These are phyloP conservation scores for Tenthredo amoena DNA, from an alignment of 2,888 invertebrate species.

Conservation along the genomic window DNA sequence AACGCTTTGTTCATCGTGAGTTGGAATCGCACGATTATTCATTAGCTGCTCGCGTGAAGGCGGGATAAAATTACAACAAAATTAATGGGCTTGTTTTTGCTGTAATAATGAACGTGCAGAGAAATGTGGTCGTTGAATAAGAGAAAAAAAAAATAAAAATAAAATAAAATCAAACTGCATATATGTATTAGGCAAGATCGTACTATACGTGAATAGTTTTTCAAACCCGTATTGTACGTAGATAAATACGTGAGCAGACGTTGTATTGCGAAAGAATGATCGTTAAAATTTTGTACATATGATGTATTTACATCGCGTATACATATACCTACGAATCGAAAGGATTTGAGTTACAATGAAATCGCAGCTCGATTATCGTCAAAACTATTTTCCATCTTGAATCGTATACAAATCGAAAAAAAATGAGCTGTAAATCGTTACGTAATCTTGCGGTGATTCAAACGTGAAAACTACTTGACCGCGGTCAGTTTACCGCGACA, in stretches of 20 bases:
- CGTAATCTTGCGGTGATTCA: conserved; percentile 6
- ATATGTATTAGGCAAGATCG: conserved; percentile 10
- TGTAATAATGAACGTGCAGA: background rate
- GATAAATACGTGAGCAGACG: conserved; percentile 10
- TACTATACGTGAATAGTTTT: background rate
- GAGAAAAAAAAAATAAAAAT: background rate
- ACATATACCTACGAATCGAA: background rate
- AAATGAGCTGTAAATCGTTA: background rate
- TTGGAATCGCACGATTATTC: background rate
- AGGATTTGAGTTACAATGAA: background rate
- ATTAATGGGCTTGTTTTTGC: background rate
- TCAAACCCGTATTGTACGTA: background rate
- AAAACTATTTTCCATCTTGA: background rate
- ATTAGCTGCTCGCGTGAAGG: background rate
- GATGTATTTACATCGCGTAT: background rate
- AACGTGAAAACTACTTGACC: background rate
- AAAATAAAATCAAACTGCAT: background rate
- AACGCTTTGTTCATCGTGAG: background rate
- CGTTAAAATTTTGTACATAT: background rate
- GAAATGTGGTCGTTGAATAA: background rate
- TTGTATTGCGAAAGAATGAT: background rate
- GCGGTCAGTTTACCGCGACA: background rate
- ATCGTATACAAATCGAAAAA: background rate
- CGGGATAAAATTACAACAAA: background rate
- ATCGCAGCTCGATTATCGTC: background rate